Evolutionary conservation across 1,140 invertebrate genomes (phyloP).

Genomic region (Drosophila takahashii): DNA sequence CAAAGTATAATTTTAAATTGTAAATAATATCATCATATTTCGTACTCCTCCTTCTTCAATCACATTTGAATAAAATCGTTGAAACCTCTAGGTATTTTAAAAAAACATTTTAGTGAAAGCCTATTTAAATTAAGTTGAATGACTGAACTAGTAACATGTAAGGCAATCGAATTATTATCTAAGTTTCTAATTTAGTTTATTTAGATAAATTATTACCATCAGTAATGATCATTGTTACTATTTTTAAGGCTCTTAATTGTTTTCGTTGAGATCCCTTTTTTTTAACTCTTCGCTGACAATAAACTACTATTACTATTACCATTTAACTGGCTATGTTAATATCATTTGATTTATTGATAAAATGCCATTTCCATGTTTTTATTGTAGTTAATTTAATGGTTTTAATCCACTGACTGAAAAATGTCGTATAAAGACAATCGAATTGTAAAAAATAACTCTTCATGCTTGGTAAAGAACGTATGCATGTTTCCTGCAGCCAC

Average conservation of each 20-base stretch:
- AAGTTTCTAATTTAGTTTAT: not conserved
- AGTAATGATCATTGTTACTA: too few species aligned
- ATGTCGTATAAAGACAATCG: conserved; percentile 9
- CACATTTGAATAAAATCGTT: too few species aligned
- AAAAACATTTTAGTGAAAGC: too few species aligned
- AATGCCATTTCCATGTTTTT: not conserved
- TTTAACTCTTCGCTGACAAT: not conserved
- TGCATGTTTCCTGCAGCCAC: not conserved
- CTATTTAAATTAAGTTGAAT: not conserved
- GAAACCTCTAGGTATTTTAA: too few species aligned
- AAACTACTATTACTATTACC: not conserved
- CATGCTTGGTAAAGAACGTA: conserved; percentile 8
- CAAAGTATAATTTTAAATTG: not conserved
- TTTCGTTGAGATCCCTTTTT: not conserved
- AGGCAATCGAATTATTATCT: too few species aligned
- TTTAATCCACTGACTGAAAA: not conserved
- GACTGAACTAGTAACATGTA: too few species aligned
- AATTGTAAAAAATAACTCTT: not conserved
- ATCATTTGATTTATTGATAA: not conserved
- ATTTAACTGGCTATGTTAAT: not conserved
- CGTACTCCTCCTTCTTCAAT: too few species aligned
- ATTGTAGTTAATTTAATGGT: not conserved
- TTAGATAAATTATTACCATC: too few species aligned
- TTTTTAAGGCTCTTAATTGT: too few species aligned
- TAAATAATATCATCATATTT: not conserved